Evolutionary conservation across 2,888 invertebrate species (phyloP), one percentile per base, ranked within the genome.

Genomic region (Thymelicus acteon): DNA sequence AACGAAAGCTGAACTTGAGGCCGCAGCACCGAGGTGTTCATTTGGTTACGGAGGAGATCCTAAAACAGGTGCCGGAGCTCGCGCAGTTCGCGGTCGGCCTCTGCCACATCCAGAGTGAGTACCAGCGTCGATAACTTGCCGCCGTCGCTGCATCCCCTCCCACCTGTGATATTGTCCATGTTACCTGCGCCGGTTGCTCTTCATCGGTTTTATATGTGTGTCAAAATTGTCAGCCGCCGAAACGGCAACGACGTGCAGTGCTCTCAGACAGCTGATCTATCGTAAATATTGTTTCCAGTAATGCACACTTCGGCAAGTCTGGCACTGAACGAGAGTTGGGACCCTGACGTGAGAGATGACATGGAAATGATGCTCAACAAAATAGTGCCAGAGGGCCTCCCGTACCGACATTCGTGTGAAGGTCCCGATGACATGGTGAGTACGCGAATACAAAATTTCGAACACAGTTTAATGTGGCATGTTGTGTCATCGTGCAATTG

Each of bases 291-390:
- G 65, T 57, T 95, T 96, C 83, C 95, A 99, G 99, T 99, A 93
- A 96, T 99, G 94, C 99, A 99, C 95, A 99, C 99, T 86, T 99
- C 98, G 85, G 99, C 99, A 88, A 99, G 98, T 95, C 95, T 99
- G 91, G 98, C 98, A 81, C 95, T 99, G 89, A 99, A 99, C 93
- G 99, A 99, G 95, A 98, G 98, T 94, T 99, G 98, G 98, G 99
- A 99, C 95, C 98, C 98, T 77, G 98, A 98, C 93, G 98, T 98
- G 75, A 96, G 98, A 94, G 98, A 98, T 89, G 99, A 99, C 90
- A 99, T 99, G 98, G 99, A 99, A 95, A 99, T 98, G 98, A 98
- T 99, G 98, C 95, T 99, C 92, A 99, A 99, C 94, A 98, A 98
- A 96, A 97, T 99, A 93, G 98, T 99, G 94, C 99, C 99, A 90